Conservation (phyloP, 2,113 vertebrate genomes). For the Amphiprion ocellaris region DNA sequence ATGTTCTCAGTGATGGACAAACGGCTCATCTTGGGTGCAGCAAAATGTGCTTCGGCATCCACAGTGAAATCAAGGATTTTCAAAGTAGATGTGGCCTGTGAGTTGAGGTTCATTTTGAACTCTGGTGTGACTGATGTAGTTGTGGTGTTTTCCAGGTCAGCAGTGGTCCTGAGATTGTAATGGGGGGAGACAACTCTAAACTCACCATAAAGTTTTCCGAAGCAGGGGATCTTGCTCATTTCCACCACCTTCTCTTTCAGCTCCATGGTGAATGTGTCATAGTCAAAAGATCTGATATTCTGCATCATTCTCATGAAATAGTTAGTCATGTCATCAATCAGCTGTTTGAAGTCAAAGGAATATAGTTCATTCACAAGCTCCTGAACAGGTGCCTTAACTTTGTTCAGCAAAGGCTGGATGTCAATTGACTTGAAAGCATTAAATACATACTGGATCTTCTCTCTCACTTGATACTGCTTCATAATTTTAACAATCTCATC, state of each 20-base stretch:
- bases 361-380: slow-evolving; percentile 82
- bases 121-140: slow-evolving; percentile 80
- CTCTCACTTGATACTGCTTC: slow-evolving; percentile 87
- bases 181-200: slow-evolving; percentile 89
- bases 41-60: slow-evolving; percentile 85
- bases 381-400: slow-evolving; percentile 78
- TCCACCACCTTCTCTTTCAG: slow-evolving; percentile 85
- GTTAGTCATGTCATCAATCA: slow-evolving; percentile 85
- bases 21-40: slow-evolving; percentile 79
- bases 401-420: slow-evolving; percentile 82
- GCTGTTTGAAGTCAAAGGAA: slow-evolving; percentile 85
- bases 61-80: slow-evolving; percentile 85
- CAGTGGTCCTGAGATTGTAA: slow-evolving; percentile 85
- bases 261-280: slow-evolving; percentile 86
- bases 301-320: slow-evolving; percentile 84
- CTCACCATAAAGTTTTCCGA: slow-evolving; percentile 89
- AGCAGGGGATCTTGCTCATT: slow-evolving; percentile 85
- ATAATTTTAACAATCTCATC: slow-evolving; percentile 86
- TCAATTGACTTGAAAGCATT: slow-evolving; percentile 83
- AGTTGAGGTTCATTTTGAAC: slow-evolving; percentile 85
- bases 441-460: slow-evolving; percentile 83
- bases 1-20: slow-evolving; percentile 86
- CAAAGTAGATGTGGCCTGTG: slow-evolving; percentile 85
- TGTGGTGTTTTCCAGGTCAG: slow-evolving; percentile 87
- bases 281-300: slow-evolving; percentile 88